Evolutionary conservation across 2,888 invertebrate species (phyloP), one percentile per base, ranked within the genome.

Genomic region (Isoperla grammatica): DNA sequence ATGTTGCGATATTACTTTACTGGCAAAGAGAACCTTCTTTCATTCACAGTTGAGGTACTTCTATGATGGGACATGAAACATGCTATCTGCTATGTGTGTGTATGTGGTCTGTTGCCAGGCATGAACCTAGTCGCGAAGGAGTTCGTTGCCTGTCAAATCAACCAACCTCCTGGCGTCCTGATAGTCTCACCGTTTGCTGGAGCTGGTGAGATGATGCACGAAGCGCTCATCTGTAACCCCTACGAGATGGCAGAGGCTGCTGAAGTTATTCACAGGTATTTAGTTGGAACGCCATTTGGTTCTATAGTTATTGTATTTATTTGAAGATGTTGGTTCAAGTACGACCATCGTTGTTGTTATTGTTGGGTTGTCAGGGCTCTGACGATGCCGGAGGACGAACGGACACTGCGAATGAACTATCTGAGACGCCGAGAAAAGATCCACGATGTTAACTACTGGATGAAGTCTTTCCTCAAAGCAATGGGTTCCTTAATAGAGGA

Each of bases 111-210:
- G n/a, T n/a, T n/a, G n/a, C n/a, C n/a, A 69, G 69, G 70, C 55
- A 94, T 94, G 93, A 94, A 94, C 75, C 79, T 94, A 57, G 93
- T 94, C 0, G 93, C 93, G 6, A 94, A 94, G 72, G 94, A 94
- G 73, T 94, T 91, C 71, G 93, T 93, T 1, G 94, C 94, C 1
- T 93, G 93, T 70, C 92, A 94, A 75, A 91, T 92, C 37, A 91
- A 91, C 69, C 82, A 82, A 20, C 86, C 88, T 0, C 91, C 88
- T 0, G 94, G 94, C 2, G 93, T 94, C 0, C 75, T 94, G 39
- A 88, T 94, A 54, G 86, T 94, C 8, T 93, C 93, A 0, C 93
- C 93, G 0, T 94, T 94, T 71, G 93, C 94, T 59, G 94, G 94
- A 1, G 93, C 94, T 5, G 92, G 92, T 0, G 92, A 93, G 74